A percentile compares a stretch with the other conserved stretches of the same genome.
Conservation (phyloP, 2,797 vertebrate species). For the Galaxias olidus region DNA sequence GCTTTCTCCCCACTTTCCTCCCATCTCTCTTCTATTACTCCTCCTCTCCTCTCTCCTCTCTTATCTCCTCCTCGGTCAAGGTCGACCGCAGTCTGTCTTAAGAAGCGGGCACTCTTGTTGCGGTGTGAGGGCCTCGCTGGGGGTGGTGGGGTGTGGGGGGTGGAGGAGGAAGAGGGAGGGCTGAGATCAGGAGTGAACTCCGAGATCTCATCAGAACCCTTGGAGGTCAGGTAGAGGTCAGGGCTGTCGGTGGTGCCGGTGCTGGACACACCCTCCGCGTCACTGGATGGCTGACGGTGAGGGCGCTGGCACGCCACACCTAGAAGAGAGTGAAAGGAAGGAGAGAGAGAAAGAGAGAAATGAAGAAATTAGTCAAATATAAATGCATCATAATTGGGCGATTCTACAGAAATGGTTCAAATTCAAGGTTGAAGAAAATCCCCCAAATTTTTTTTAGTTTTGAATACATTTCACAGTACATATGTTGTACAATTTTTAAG, state of each 20-base stretch:
- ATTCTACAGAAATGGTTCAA: too few relatives aligned
- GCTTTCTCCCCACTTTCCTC: constrained; percentile 58
- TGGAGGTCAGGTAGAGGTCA: constrained; percentile 91
- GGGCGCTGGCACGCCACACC: constrained; percentile 94
- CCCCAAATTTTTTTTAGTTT: too few relatives aligned
- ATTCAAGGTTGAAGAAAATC: too few relatives aligned
- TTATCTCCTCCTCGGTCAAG: constrained; percentile 83
- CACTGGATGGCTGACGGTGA: constrained; percentile 88
- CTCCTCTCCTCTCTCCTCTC: constrained; percentile 61
- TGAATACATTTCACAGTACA: too few relatives aligned
- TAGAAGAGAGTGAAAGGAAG: constrained; percentile 46
- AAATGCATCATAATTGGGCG: too few relatives aligned
- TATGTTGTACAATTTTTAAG: too few relatives aligned
- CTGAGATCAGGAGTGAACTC: constrained; percentile 88
- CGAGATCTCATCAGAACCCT: constrained; percentile 84
- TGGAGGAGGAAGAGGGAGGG: constrained; percentile 84
- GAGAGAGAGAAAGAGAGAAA: neutral
- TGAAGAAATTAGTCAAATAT: neutral
- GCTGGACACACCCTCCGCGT: constrained; percentile 87
- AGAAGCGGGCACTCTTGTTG: constrained; percentile 88
- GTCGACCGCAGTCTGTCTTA: constrained; percentile 87
- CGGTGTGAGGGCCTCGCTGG: constrained; percentile 64
- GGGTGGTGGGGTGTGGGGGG: constrained; percentile 76
- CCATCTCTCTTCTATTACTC: constrained; percentile 55
- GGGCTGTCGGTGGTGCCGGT: constrained; percentile 92